Percentiles rank a stretch among this genome's conserved stretches.
Conservation (phyloP, 1,140 invertebrate species). For the Drosophila insularis region DNA sequence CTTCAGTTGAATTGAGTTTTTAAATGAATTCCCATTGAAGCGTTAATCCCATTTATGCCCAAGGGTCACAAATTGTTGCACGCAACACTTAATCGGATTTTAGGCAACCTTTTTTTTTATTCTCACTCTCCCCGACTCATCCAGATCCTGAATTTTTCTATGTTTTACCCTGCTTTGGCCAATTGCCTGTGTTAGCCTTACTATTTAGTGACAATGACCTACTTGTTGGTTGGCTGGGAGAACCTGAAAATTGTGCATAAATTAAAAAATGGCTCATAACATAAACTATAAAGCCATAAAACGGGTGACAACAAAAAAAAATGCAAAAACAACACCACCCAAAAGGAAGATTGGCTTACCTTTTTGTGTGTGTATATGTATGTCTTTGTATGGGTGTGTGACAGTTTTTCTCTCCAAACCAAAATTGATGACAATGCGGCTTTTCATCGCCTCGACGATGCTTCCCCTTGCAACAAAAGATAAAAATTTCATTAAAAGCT, state of each 20-base stretch:
- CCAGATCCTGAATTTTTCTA: neutral
- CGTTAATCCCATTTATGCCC: constrained; percentile 71
- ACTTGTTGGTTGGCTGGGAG: constrained; percentile 51
- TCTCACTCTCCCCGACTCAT: neutral
- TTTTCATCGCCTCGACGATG: constrained; percentile 66
- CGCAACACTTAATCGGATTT: constrained; percentile 70
- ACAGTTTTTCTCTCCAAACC: constrained; percentile 52
- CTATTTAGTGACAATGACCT: constrained; percentile 74
- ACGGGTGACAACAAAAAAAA: constrained; percentile 41
- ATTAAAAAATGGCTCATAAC: constrained; percentile 69
- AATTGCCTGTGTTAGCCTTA: constrained; percentile 62
- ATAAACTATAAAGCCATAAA: constrained; percentile 70
- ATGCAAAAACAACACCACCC: constrained; percentile 33
- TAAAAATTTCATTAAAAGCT: constrained; percentile 79
- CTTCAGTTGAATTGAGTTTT: constrained; percentile 46
- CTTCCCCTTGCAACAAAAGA: constrained; percentile 68
- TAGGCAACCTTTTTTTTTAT: constrained; percentile 21
- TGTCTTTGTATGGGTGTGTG: constrained; percentile 18
- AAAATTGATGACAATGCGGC: constrained; percentile 78
- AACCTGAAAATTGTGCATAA: constrained; percentile 70
- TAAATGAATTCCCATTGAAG: constrained; percentile 74
- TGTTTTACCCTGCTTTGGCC: constrained; percentile 20
- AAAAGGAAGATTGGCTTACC: constrained; percentile 43
- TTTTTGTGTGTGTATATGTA: constrained; percentile 32
- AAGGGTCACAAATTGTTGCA: constrained; percentile 65